These are phyloP conservation scores for Hydropotes inermis DNA, from an alignment of 2,113 vertebrate genomes.

Conservation along the genomic window DNA sequence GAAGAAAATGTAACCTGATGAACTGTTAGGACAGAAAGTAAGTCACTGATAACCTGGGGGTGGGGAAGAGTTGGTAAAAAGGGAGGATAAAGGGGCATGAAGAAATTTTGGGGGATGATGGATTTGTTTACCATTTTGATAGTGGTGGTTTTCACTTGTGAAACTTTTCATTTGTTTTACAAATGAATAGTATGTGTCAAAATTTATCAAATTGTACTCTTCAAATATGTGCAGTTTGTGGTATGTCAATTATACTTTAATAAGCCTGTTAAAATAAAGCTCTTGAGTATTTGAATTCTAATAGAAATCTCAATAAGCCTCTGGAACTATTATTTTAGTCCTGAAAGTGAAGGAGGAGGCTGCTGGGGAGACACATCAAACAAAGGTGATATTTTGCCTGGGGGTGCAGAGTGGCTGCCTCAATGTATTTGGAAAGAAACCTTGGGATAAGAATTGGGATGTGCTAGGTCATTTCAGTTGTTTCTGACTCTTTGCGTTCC, in stretches of 20 bases:
- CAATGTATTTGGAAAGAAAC: not conserved
- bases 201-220: not conserved
- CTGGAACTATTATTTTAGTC: not conserved
- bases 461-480: not conserved
- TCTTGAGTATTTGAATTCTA: not conserved
- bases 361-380: not conserved
- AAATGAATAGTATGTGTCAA: not conserved
- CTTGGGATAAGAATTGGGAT: not conserved
- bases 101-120: not conserved
- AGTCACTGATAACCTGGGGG: not conserved
- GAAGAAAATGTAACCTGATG: not conserved
- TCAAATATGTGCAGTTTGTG: not conserved
- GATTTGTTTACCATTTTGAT: not conserved
- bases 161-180: not conserved
- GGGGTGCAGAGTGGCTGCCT: not conserved
- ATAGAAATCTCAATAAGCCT: not conserved
- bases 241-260: not conserved
- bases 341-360: not conserved
- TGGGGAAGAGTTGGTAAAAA: not conserved
- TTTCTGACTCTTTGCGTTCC: not conserved
- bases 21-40: not conserved
- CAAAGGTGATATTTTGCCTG: not conserved
- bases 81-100: not conserved
- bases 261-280: not conserved
- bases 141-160: not conserved